phyloP scores from a whole-genome alignment of 2,113 vertebrate genomes.

The Triplophysa siluroides region DNA sequence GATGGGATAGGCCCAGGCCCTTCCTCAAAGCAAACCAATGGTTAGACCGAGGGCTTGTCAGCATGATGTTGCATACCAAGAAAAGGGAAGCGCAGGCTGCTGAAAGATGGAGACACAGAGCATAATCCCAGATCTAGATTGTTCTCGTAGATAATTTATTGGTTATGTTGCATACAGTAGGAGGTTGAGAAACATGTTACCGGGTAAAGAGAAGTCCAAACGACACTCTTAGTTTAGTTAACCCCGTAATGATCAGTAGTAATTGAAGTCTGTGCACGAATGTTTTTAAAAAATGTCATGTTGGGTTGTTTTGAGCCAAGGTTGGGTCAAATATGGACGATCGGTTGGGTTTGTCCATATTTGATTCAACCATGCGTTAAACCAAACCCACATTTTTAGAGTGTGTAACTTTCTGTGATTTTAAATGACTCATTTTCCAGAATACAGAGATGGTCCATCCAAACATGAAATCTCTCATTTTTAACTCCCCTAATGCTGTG shows the following conservation, averaged over 20 bases:
- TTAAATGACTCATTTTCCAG: no score
- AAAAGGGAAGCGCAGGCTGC: conserved; percentile 63
- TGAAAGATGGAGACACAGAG: conserved; percentile 40
- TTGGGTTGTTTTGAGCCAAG: no score
- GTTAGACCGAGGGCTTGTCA: conserved; percentile 59
- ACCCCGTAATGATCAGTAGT: conserved; percentile 23
- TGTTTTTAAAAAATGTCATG: no score
- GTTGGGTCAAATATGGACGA: no score
- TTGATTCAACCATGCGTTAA: no score
- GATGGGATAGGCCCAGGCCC: conserved; percentile 30
- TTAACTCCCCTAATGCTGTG: no score
- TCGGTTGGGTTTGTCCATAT: no score
- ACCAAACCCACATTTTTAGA: no score
- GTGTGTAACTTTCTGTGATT: no score
- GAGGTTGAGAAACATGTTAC: conserved; percentile 55
- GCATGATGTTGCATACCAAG: conserved; percentile 61
- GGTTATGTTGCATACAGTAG: conserved; percentile 34
- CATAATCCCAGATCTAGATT: conserved; percentile 52
- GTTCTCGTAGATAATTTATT: conserved; percentile 52
- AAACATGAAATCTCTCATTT: not conserved
- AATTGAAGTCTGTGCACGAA: not conserved
- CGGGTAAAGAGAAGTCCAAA: conserved; percentile 37
- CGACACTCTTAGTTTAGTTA: conserved; percentile 48
- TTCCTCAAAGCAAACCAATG: conserved; percentile 40
- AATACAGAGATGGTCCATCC: no score